Evolutionary conservation across 2,797 vertebrate genomes (phyloP), one percentile per base, ranked within the genome.

Genomic region (Vultur gryphus): DNA sequence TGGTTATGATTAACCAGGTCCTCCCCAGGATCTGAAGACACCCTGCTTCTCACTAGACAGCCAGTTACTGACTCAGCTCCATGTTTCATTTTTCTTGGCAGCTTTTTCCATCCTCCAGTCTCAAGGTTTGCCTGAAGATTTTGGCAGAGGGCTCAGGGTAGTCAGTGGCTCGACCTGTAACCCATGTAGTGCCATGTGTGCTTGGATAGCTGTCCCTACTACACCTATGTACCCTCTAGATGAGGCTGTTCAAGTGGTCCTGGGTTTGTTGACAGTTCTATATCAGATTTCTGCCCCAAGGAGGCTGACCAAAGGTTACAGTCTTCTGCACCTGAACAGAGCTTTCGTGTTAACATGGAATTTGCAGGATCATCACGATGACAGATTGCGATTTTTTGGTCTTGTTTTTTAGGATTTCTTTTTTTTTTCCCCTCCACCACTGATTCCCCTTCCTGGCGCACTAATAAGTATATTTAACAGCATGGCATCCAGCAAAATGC

Each of bases 111-210:
- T 72, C 49, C 17, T 82, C 4, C 35, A 18, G 10, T 48, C 52
- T 77, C 33, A 69, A 87, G 26, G 8, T 7, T 71, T 78, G 14
- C 3, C 37, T 71, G 48, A 57, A 75, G 33, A 20, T 87, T 87
- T 75, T 75, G 41, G 8, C 29, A 65, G 33, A 51, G 28, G 37
- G 12, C 18, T 81, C 6, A 24, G 33, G 6, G 26, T 43, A 14
- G 8, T 55, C 33, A 19, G n/a, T 29, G 20, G 6, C 29, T 73
- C 2, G 0, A 3, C 19, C 33, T 62, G 5, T 44, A 58, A 37
- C 11, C 23, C 7, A 1, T 0, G 1, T 33, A 43, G 55, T 16
- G 13, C 49, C 14, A 3, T 35, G 10, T 66, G 41, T 54, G 33
- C 62, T 67, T 52, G n/a, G 8, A 10, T 21, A 14, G 4, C 49